A percentile compares a stretch with the other conserved stretches of the same genome.
Evolutionary conservation across 2,797 vertebrate species (phyloP).

Genomic region (Pipistrellus nathusii): DNA sequence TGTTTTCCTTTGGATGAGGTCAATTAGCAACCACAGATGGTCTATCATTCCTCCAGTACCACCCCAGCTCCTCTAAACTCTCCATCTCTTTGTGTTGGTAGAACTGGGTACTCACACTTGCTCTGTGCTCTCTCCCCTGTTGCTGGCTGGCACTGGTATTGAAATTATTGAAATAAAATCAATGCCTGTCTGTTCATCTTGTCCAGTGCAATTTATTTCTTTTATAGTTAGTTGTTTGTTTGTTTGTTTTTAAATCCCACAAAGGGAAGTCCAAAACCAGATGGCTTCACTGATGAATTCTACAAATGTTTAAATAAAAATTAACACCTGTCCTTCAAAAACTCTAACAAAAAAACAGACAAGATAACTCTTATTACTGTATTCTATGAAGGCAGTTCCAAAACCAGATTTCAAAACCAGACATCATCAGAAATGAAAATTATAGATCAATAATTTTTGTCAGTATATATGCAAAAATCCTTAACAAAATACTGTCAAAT

Average conservation of each 20-base stretch:
- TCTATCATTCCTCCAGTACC: neutral
- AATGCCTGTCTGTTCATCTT: neutral
- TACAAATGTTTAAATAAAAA: slow-evolving; percentile 23
- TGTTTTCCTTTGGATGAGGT: neutral
- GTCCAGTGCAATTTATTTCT: neutral
- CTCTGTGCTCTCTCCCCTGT: neutral
- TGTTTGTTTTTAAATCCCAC: neutral
- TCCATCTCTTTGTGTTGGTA: neutral
- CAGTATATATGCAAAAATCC: neutral
- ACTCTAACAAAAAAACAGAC: neutral
- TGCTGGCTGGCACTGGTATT: neutral
- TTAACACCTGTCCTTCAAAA: neutral
- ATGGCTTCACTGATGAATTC: neutral
- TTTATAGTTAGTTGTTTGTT: neutral
- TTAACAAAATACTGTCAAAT: slow-evolving; percentile 11
- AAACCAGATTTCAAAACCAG: neutral
- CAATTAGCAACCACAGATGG: neutral
- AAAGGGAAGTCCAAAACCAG: neutral
- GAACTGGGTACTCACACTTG: neutral
- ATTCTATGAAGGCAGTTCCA: neutral
- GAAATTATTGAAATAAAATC: neutral
- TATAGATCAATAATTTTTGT: neutral
- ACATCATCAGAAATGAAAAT: neutral
- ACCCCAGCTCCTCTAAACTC: neutral
- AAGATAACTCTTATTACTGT: neutral